Conservation (phyloP, 1,140 invertebrate genomes). For the Pristionchus pacificus region DNA sequence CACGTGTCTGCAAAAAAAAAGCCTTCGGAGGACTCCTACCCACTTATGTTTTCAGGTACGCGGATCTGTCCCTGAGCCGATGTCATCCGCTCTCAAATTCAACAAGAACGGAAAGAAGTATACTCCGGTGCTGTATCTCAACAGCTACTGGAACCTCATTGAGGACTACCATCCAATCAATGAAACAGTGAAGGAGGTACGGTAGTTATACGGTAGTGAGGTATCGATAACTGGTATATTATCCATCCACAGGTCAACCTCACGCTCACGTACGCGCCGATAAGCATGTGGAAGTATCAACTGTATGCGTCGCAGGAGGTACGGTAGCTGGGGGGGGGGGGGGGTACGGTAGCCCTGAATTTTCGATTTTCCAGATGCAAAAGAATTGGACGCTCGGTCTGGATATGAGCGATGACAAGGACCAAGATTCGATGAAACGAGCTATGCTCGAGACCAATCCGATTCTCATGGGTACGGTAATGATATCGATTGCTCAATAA, state of each 20-base stretch:
- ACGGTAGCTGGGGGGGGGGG: too few species aligned
- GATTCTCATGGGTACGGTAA: conserved; percentile 75
- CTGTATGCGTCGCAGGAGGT: conserved; percentile 60
- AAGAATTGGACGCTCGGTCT: conserved; percentile 59
- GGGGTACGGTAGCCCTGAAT: background rate
- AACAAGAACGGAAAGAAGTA: too few species aligned
- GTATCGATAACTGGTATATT: too few species aligned
- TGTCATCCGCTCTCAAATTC: too few species aligned
- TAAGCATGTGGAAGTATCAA: conserved; percentile 59
- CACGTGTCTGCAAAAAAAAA: too few species aligned
- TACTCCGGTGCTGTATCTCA: conserved; percentile 88
- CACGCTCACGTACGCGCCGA: conserved; percentile 29
- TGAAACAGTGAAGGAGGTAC: conserved; percentile 32
- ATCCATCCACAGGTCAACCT: conserved; percentile 16
- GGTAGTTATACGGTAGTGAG: too few species aligned
- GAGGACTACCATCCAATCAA: conserved; percentile 79
- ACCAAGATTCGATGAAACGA: conserved; percentile 94
- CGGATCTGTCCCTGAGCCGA: too few species aligned
- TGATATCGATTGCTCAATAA: too few species aligned
- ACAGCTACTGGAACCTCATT: conserved; percentile 98
- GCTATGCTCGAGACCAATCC: conserved; percentile 93
- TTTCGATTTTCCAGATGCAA: conserved; percentile 62
- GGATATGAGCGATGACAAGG: conserved; percentile 62
- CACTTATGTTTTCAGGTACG: too few species aligned
- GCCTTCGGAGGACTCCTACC: too few species aligned